A percentile compares a stretch with the other conserved stretches of the same genome.
Conservation (phyloP, 1,140 invertebrate genomes). For the Papilio glaucus region DNA sequence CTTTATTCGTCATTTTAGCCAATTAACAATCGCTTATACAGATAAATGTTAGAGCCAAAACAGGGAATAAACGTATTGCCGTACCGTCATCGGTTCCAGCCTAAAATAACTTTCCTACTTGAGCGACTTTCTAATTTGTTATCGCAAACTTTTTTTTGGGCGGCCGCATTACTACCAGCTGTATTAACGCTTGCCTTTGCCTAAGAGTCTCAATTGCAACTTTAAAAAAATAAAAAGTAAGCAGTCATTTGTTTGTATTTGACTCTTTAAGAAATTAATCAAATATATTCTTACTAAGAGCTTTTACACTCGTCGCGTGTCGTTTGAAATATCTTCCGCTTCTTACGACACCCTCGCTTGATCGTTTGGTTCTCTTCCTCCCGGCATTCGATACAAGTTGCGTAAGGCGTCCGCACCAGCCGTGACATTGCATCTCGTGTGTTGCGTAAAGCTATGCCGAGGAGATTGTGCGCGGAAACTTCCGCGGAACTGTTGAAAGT, state of each 20-base stretch:
- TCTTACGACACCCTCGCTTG: not conserved
- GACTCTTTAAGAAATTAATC: not conserved
- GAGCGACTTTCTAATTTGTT: too few species aligned
- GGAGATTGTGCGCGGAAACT: not conserved
- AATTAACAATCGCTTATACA: not conserved
- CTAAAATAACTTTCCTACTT: too few species aligned
- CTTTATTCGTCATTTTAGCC: not conserved
- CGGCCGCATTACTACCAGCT: too few species aligned
- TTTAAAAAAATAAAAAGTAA: too few species aligned
- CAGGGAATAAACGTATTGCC: too few species aligned
- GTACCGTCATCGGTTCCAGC: too few species aligned
- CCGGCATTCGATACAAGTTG: not conserved
- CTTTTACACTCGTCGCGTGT: not conserved
- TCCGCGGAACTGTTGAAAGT: slow-evolving; percentile 9
- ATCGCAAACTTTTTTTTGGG: too few species aligned
- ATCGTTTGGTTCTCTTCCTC: not conserved
- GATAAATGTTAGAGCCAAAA: not conserved
- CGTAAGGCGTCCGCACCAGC: not conserved
- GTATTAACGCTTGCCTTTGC: too few species aligned
- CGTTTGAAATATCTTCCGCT: not conserved
- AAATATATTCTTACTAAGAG: not conserved
- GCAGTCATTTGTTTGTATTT: too few species aligned
- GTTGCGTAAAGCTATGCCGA: not conserved
- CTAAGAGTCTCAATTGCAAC: too few species aligned
- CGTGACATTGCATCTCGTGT: slow-evolving; percentile 11